Evolutionary conservation across 2,797 vertebrate species (phyloP).

Genomic region (Ceyx erithaca): DNA sequence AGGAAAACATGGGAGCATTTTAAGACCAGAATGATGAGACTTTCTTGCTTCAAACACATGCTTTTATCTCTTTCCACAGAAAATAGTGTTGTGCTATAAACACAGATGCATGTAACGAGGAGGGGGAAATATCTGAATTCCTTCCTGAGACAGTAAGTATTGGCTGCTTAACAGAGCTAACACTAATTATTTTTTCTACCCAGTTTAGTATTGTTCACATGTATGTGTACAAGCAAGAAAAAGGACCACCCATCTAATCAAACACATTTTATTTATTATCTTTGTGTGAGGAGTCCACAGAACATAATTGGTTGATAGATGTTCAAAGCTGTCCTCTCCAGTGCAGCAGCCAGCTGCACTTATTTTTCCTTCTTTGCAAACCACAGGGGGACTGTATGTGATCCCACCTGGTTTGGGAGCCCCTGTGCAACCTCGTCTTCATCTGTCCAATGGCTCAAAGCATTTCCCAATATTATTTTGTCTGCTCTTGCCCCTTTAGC

Average conservation of each 20-base stretch:
- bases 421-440: neutral
- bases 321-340: neutral
- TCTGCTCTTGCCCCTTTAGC: neutral
- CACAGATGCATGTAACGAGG: neutral
- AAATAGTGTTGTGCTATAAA: neutral
- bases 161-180: neutral
- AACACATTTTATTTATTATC: neutral
- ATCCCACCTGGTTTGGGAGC: neutral
- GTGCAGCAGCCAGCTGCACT: neutral
- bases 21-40: neutral
- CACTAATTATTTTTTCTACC: neutral
- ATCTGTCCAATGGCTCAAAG: neutral
- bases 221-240: neutral
- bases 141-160: neutral
- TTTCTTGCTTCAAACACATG: neutral
- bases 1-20: neutral
- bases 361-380: neutral
- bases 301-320: neutral
- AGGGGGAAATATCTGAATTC: neutral
- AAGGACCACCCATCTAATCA: neutral
- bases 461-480: neutral
- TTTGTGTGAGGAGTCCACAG: neutral
- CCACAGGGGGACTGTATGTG: fast-evolving
- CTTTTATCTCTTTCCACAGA: neutral
- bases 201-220: neutral